Evolutionary conservation across 2,797 vertebrate genomes (phyloP).

Genomic region (Clarias platycephalus): DNA sequence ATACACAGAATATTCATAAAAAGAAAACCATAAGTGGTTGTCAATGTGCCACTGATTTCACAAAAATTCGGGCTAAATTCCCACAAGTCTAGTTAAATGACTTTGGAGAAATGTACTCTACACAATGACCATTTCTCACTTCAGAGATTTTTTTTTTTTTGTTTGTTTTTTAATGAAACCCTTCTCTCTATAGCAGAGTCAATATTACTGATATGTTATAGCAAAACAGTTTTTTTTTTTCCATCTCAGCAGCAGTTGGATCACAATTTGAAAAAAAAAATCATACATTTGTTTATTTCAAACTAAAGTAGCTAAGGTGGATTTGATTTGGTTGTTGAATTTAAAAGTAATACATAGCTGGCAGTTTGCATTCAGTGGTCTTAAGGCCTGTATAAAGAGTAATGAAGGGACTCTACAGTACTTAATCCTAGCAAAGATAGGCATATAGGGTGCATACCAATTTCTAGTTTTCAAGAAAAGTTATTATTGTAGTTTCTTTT

Average conservation of each 20-base stretch:
- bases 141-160: not conserved
- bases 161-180: not conserved
- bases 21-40: conserved; percentile 15
- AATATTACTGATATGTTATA: conserved; percentile 18
- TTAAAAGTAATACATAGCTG: conserved; percentile 4
- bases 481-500: not conserved
- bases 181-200: not conserved
- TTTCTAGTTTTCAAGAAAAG: not conserved
- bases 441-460: not conserved
- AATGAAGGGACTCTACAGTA: not conserved
- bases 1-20: conserved; percentile 18
- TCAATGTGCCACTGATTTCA: conserved; percentile 19
- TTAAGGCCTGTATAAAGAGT: conserved; percentile 23
- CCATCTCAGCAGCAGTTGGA: not conserved
- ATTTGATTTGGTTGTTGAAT: not conserved
- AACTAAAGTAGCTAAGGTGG: not conserved
- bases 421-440: not conserved
- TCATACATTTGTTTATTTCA: not conserved
- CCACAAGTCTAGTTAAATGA: conserved; percentile 23
- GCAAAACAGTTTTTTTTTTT: not conserved
- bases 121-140: conserved; percentile 3
- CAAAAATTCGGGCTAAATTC: not conserved
- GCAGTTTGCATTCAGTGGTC: conserved; percentile 25
- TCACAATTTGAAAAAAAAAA: not conserved
- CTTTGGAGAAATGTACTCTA: conserved; percentile 1